Conservation (phyloP, 2,888 invertebrate genomes). For the Nymphalis c-album region DNA sequence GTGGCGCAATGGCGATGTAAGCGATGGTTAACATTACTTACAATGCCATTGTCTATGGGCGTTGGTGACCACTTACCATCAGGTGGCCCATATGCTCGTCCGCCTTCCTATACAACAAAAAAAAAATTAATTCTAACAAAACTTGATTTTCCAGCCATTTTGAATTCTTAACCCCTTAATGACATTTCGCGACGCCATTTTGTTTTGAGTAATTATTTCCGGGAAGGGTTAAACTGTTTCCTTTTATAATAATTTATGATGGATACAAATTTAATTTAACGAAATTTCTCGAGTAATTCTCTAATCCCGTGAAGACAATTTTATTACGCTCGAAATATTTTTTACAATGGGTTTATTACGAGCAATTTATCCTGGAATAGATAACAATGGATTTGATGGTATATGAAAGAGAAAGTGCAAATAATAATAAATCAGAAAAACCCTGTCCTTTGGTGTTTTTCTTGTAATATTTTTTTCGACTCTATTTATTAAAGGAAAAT, state of each 20-base stretch:
- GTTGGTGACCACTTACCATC: no score
- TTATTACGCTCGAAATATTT: constrained; percentile 19
- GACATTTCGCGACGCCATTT: constrained; percentile 22
- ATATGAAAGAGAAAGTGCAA: background rate
- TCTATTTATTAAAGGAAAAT: no score
- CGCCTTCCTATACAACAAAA: no score
- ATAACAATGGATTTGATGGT: background rate
- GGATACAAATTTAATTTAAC: constrained; percentile 20
- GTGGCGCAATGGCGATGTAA: no score
- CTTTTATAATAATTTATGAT: constrained; percentile 29
- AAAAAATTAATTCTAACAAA: background rate
- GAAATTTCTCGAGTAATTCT: constrained; percentile 4
- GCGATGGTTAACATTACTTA: no score
- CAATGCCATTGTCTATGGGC: no score
- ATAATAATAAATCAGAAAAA: background rate
- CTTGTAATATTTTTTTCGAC: no score
- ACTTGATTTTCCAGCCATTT: constrained; percentile 4
- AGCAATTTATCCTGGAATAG: constrained; percentile 12
- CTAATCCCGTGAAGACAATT: constrained; percentile 6
- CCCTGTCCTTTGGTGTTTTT: no score
- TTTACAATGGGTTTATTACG: constrained; percentile 15
- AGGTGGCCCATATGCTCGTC: no score
- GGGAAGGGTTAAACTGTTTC: constrained; percentile 27
- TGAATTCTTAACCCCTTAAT: background rate
- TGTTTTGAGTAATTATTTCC: constrained; percentile 31